These are phyloP conservation scores for Acrocyrtus sp. DNA, from an alignment of 2,888 invertebrate genomes.

Conservation along the genomic window DNA sequence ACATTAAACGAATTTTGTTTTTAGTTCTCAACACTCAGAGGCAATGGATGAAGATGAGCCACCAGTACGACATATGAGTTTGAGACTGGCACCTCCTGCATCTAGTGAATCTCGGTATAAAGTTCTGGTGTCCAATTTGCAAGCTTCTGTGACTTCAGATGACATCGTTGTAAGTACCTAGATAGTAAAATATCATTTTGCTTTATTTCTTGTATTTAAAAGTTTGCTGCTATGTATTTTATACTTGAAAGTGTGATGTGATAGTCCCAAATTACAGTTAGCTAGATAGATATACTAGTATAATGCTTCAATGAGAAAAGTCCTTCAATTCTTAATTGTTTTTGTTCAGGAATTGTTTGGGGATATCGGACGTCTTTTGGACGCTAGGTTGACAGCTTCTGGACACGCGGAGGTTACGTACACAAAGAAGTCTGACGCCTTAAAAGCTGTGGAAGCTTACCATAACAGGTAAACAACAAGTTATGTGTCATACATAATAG, in stretches of 20 bases:
- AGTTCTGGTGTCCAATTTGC: slow-evolving; percentile 91
- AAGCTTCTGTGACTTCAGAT: slow-evolving; percentile 85
- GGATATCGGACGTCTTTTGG: slow-evolving; percentile 87
- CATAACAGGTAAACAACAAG: slow-evolving; percentile 79
- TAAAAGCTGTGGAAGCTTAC: slow-evolving; percentile 90
- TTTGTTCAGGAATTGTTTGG: slow-evolving; percentile 93
- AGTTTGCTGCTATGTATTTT: too few species aligned
- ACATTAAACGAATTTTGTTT: too few species aligned
- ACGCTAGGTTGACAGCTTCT: slow-evolving; percentile 84
- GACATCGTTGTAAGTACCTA: slow-evolving; percentile 85
- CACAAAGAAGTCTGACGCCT: slow-evolving; percentile 84
- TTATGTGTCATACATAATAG: not conserved
- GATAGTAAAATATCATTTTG: not conserved
- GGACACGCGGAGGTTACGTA: slow-evolving; percentile 94
- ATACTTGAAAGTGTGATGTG: too few species aligned
- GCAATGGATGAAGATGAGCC: slow-evolving; percentile 59
- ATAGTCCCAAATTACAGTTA: too few species aligned
- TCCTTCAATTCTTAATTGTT: too few species aligned
- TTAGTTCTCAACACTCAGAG: slow-evolving; percentile 48
- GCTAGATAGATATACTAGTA: not conserved
- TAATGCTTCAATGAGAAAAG: not conserved
- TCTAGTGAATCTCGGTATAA: slow-evolving; percentile 71
- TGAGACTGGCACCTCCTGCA: slow-evolving; percentile 50
- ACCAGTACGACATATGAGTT: slow-evolving; percentile 50
- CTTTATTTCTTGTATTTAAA: not conserved